phyloP scores from a whole-genome alignment of 2,888 invertebrate genomes.

The Gnatocerus cornutus region DNA sequence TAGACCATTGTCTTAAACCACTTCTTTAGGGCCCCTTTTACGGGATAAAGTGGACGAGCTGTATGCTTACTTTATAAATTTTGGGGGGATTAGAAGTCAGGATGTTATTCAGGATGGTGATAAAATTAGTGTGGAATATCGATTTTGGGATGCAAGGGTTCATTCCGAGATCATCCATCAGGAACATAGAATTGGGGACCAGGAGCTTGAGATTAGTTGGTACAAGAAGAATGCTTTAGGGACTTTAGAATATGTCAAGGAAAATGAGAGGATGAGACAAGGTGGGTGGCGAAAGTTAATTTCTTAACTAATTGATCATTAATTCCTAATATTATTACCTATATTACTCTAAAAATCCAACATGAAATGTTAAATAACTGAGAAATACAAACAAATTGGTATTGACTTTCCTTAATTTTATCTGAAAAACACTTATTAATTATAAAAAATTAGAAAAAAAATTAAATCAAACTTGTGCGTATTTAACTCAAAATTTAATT shows the following conservation, averaged over 20 bases:
- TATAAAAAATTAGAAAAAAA: no score
- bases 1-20: not conserved
- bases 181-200: not conserved
- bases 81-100: not conserved
- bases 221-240: not conserved
- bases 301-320: no score
- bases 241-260: not conserved
- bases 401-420: no score
- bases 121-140: not conserved
- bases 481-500: no score
- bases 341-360: no score
- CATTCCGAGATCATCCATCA: conserved; percentile 1
- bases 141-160: not conserved
- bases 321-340: no score
- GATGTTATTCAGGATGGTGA: not conserved
- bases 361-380: no score
- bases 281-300: not conserved
- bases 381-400: no score
- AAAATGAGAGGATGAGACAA: not conserved
- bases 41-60: not conserved
- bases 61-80: not conserved
- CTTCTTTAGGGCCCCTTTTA: not conserved
- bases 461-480: no score
- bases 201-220: not conserved
- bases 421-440: no score